phyloP scores from a whole-genome alignment of 2,797 vertebrate species.

The Phylloscopus collybita region DNA sequence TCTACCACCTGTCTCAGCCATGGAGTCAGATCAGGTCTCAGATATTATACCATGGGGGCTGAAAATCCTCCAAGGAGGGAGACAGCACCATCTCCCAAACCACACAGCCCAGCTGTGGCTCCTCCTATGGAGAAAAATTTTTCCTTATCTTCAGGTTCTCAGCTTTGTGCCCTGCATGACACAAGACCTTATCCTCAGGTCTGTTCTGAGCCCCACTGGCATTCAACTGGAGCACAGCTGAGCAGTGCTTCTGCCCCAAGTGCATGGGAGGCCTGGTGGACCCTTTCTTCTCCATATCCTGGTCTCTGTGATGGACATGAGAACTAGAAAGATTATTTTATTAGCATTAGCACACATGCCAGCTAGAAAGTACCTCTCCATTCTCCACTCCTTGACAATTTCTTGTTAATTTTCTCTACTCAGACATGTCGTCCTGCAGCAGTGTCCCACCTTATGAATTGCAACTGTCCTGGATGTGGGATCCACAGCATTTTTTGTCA shows the following conservation, averaged over 20 bases:
- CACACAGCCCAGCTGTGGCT: not conserved
- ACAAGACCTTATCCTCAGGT: not conserved
- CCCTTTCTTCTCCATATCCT: not conserved
- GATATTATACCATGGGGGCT: accelerated
- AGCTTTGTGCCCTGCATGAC: not conserved
- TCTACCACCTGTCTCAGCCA: not conserved
- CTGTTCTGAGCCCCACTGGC: accelerated
- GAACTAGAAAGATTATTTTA: not conserved
- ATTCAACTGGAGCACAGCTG: accelerated
- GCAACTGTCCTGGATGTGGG: not conserved
- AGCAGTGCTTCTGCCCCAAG: not conserved
- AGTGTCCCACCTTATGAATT: not conserved
- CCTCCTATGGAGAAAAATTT: not conserved
- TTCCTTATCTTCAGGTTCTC: not conserved
- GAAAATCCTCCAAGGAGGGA: not conserved
- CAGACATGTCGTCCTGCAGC: not conserved
- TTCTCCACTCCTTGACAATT: not conserved
- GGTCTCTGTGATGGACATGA: not conserved
- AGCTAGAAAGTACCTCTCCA: not conserved
- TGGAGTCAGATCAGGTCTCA: not conserved
- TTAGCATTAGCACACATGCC: not conserved
- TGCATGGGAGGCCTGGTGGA: accelerated
- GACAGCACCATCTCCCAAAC: not conserved
- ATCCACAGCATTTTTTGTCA: not conserved
- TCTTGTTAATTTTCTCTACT: not conserved